Conservation (phyloP, 2,797 vertebrate species). For the Psittacula derbiana region DNA sequence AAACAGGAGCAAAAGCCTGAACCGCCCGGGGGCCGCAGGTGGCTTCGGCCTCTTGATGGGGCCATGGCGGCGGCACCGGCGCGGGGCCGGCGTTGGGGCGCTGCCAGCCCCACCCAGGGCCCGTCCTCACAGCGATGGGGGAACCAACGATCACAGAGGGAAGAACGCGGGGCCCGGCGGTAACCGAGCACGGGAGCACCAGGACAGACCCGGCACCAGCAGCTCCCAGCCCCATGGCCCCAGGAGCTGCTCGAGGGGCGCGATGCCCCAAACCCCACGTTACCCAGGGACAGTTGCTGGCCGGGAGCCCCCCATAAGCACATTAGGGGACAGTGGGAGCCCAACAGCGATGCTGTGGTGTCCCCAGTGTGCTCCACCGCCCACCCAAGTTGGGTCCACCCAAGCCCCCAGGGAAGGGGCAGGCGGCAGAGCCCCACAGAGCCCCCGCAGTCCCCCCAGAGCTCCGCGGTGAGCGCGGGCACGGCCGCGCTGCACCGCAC, state of each 20-base stretch:
- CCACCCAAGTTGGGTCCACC: not conserved
- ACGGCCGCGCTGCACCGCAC: not conserved
- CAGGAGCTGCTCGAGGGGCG: not conserved
- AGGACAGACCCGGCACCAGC: not conserved
- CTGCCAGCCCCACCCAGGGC: not conserved
- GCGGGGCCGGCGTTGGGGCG: not conserved
- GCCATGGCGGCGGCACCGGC: not conserved
- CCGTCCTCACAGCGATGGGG: not conserved
- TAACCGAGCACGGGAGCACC: not conserved
- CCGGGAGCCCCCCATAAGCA: not conserved
- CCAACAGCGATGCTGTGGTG: not conserved
- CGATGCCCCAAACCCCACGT: not conserved
- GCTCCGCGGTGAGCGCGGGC: too few relatives aligned
- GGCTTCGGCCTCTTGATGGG: not conserved
- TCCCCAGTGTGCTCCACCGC: not conserved
- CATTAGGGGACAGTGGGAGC: not conserved
- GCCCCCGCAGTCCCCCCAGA: too few relatives aligned
- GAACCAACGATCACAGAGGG: not conserved
- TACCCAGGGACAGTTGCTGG: not conserved
- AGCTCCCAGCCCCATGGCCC: not conserved
- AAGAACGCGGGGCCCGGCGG: not conserved
- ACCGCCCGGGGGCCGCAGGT: accelerated
- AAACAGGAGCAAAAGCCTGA: not conserved
- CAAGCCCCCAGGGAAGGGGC: not conserved
- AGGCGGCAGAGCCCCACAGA: not conserved